These are phyloP conservation scores for Nezara viridula DNA, from an alignment of 2,888 invertebrate species.

Conservation along the genomic window DNA sequence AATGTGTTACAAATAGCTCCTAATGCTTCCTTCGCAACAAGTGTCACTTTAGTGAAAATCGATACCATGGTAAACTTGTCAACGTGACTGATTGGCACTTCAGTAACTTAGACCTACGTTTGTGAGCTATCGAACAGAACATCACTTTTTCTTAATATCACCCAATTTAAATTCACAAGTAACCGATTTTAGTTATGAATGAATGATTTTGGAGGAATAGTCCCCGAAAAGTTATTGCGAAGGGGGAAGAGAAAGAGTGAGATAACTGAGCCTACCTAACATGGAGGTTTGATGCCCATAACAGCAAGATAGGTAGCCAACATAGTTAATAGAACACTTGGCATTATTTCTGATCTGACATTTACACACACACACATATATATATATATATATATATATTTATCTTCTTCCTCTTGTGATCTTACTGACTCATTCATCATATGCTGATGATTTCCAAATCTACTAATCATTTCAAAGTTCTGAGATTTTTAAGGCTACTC, in stretches of 20 bases:
- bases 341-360: too few species aligned
- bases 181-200: neutral
- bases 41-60: neutral
- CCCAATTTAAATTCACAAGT: neutral
- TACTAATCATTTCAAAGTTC: too few species aligned
- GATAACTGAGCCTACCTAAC: neutral
- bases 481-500: too few species aligned
- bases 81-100: neutral
- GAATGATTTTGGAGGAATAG: neutral
- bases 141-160: neutral
- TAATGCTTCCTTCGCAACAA: neutral
- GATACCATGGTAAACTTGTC: neutral
- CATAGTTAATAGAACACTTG: too few species aligned
- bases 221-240: neutral
- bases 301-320: too few species aligned
- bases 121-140: neutral
- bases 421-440: too few species aligned
- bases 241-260: neutral
- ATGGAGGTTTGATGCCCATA: too few species aligned
- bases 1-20: constrained; percentile 35
- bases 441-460: too few species aligned
- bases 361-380: too few species aligned
- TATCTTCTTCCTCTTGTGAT: too few species aligned
- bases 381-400: too few species aligned
- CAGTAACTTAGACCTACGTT: neutral